Base-by-base conservation (phyloP, 2,888 invertebrate species). In the Stramonita haemastoma region DNA sequence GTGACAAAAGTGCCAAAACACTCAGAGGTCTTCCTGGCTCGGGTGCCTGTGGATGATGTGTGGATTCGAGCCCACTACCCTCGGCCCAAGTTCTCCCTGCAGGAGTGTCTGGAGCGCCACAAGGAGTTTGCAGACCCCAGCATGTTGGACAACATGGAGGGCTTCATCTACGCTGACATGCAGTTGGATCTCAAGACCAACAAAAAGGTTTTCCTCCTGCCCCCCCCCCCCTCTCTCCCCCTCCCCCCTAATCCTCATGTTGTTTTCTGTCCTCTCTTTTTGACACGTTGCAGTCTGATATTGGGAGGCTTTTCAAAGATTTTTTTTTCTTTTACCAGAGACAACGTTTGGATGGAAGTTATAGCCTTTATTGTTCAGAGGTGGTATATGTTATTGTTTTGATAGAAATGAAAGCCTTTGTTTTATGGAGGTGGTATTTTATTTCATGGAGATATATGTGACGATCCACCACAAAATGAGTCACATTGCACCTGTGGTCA, bases 131-230 rank as follows among this genome's bases (percentile, higher is more conserved):
- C 95, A 0, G 91, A 93, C 56, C 95, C 95, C 8, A 93, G 91
- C 26, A 95, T 96, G 94, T 88, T 94, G 11, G 92, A 95, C 90
- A 94, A 94, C 66, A 86, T 93, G 89, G 91, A 94, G 11, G 93
- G 93, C 8, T 88, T 92, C n/a, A 56, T 95, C 8, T 94, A 93
- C 90, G 91, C 93, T 15, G 93, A 95, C 79, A 92, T 94, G 90
- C 86, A 91, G 19, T 91, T 95, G 0, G 92, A 95, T 89, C 91
- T 94, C 90, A 91, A 91, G 29, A 95, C 95, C 8, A 93, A 92
- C 66, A 95, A 95, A 91, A 94, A 95, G 95, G 95, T 95, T 60
- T 56, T 83, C 19, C 46, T 8, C 46, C 46, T 8, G 4, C 46
- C 46, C 46, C 46, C 66, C n/a, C 6, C n/a, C 26, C 26, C n/a